Evolutionary conservation across 2,888 invertebrate genomes (phyloP).

Genomic region (Brachynemurus nebulosus): DNA sequence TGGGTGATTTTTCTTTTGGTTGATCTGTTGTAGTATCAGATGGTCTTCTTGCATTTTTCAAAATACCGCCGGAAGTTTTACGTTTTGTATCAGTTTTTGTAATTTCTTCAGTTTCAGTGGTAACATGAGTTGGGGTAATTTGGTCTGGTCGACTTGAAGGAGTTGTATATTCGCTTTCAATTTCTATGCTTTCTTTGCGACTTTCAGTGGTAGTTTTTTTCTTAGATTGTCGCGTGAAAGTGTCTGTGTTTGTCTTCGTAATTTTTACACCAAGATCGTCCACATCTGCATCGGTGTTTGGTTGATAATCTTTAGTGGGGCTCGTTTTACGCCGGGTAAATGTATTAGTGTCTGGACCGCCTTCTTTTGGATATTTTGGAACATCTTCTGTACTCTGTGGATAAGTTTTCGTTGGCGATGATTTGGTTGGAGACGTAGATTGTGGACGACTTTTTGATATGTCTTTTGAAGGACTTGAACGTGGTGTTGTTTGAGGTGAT

Average conservation of each 20-base stretch:
- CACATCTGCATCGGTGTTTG: not conserved
- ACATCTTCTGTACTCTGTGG: not conserved
- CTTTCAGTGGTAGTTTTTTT: not conserved
- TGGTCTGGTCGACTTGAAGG: too few relatives aligned
- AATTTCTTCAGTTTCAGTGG: too few relatives aligned
- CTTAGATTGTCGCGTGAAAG: not conserved
- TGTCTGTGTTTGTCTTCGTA: not conserved
- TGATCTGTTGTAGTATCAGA: not conserved
- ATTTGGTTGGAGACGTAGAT: not conserved
- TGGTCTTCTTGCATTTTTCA: not conserved
- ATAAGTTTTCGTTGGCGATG: not conserved
- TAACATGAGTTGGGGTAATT: too few relatives aligned
- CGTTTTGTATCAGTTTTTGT: not conserved
- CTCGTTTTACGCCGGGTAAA: not conserved
- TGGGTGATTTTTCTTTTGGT: not conserved
- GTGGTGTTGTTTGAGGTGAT: not conserved
- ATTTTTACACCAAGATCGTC: not conserved
- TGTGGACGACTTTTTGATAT: too few relatives aligned
- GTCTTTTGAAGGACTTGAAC: not conserved
- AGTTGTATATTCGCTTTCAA: too few relatives aligned
- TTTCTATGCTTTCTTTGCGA: too few relatives aligned
- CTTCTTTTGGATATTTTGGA: not conserved
- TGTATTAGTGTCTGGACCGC: not conserved
- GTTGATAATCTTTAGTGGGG: not conserved
- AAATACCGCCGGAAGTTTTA: not conserved